These are phyloP conservation scores for Leptoclinus maculatus DNA, from an alignment of 2,797 vertebrate species.

Conservation along the genomic window DNA sequence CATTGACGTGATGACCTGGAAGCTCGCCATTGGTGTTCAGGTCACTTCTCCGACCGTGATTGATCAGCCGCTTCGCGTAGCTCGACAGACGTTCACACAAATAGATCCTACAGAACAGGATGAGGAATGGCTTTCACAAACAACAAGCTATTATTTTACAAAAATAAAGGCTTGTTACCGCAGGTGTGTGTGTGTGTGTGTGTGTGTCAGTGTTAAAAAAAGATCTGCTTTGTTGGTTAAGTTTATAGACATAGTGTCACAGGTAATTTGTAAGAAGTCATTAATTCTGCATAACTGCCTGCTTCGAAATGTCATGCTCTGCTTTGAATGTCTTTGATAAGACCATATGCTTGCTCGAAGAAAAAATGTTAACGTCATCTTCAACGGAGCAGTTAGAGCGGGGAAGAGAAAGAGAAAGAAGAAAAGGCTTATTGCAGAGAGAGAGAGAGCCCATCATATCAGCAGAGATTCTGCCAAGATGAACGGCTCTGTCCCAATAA, in stretches of 20 bases:
- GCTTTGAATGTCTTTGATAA: slow-evolving; percentile 56
- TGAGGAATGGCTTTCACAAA: slow-evolving; percentile 3
- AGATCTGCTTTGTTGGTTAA: slow-evolving; percentile 23
- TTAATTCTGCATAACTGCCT: slow-evolving; percentile 50
- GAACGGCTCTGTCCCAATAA: slow-evolving; percentile 71
- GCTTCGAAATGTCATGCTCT: slow-evolving; percentile 49
- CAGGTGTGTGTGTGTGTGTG: neutral
- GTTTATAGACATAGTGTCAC: slow-evolving; percentile 28
- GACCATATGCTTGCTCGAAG: slow-evolving; percentile 48
- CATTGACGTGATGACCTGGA: slow-evolving; percentile 70
- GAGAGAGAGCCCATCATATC: slow-evolving; percentile 55
- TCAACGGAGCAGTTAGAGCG: slow-evolving; percentile 43
- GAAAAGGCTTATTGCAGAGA: slow-evolving; percentile 48
- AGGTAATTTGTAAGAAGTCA: slow-evolving; percentile 46
- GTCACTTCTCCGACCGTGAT: slow-evolving; percentile 65
- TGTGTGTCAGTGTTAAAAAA: slow-evolving; percentile 12
- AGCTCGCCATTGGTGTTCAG: slow-evolving; percentile 56
- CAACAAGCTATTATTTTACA: slow-evolving; percentile 16
- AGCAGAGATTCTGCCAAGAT: slow-evolving; percentile 68
- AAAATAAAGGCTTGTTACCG: slow-evolving; percentile 2
- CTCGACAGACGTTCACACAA: slow-evolving; percentile 35
- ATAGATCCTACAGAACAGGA: slow-evolving; percentile 12
- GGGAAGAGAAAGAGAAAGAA: slow-evolving; percentile 6
- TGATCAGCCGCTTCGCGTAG: slow-evolving; percentile 55
- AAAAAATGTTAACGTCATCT: slow-evolving; percentile 61